Evolutionary conservation across 2,888 invertebrate genomes (phyloP), one percentile per base, ranked within the genome.

Genomic region (Drosophila buzzatii): DNA sequence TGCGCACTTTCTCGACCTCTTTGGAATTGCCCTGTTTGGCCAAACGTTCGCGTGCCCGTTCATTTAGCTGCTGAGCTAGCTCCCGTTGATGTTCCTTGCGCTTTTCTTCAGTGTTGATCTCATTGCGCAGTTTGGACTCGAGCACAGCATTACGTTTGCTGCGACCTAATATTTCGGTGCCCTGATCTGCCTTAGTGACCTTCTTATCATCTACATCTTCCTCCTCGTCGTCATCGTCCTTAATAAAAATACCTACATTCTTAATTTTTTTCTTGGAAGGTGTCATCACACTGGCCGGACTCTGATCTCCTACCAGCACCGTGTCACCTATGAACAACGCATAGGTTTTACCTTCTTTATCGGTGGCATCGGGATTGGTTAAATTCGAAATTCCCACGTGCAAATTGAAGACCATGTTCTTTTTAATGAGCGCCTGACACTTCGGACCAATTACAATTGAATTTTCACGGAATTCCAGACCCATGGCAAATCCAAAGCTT

Each of bases 261-360:
- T 99, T 99, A 8, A 99, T 95, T 91, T 97, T 98, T 94, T 99
- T 99, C 92, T 99, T 99, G 0, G 97, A 97, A 66, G 96, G 96
- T 5, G 99, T 99, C 77, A 99, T 95, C 14, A 98, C 94, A 12
- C 96, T 95, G 0, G 98, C 98, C 0, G 98, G 96, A 60, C 96
- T 95, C 92, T 96, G 97, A 89, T 99, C 98, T 89, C 97, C 98
- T 0, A 99, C 97, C 82, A 98, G 93, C n/a, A 99, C 98, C 18
- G 99, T 99, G 92, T 99, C 99, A 4, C 99, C 99, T 85, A 99
- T 95, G 91, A 98, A 99, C 3, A 99, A 94, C 0, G 99, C 98
- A 91, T 98, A 99, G 0, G 93, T 94, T 94, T 98, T 98, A 42
- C 96, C 96, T 93, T 97, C 97, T 87, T 97, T 97, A 16, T 98